Conservation (phyloP, 1,140 invertebrate genomes). For the Drosophila serrata region DNA sequence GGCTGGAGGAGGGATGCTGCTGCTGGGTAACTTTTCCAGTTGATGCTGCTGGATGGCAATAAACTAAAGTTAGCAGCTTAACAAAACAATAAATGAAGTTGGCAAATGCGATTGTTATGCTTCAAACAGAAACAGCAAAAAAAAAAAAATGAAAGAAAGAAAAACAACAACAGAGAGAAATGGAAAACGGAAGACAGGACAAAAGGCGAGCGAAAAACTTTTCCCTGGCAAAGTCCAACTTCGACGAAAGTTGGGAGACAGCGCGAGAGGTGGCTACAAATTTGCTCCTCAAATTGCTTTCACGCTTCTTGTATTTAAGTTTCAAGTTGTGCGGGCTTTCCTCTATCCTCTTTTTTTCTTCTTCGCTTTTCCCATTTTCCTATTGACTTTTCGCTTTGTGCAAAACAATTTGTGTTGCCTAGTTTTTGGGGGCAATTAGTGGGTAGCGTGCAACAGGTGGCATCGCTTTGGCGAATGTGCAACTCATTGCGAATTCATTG, state of each 20-base stretch:
- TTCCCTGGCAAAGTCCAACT: slow-evolving; percentile 63
- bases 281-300: slow-evolving; percentile 60
- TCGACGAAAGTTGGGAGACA: slow-evolving; percentile 69
- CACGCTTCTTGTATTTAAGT: slow-evolving; percentile 72
- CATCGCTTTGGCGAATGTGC: slow-evolving; percentile 30
- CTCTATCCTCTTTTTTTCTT: slow-evolving; percentile 9
- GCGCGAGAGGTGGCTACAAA: slow-evolving; percentile 22
- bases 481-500: slow-evolving; percentile 70
- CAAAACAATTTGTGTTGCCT: slow-evolving; percentile 62
- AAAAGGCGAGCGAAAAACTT: slow-evolving; percentile 51
- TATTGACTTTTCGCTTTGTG: slow-evolving; percentile 62
- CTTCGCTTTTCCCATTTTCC: slow-evolving; percentile 2
- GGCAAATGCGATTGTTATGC: slow-evolving; percentile 80
- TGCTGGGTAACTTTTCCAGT: slow-evolving; percentile 39
- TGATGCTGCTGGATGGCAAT: slow-evolving; percentile 58
- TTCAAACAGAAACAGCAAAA: slow-evolving; percentile 46
- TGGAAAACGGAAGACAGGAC: slow-evolving; percentile 7
- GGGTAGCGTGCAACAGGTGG: slow-evolving; percentile 60
- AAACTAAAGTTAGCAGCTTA: slow-evolving; percentile 83
- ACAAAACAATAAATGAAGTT: slow-evolving; percentile 83
- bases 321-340: slow-evolving; percentile 49
- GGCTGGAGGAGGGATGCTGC: not conserved
- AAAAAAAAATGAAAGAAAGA: slow-evolving; percentile 10
- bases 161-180: not conserved
- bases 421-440: slow-evolving; percentile 71